Evolutionary conservation across 2,113 vertebrate species (phyloP).

Genomic region (Porphyrio hochstetteri): DNA sequence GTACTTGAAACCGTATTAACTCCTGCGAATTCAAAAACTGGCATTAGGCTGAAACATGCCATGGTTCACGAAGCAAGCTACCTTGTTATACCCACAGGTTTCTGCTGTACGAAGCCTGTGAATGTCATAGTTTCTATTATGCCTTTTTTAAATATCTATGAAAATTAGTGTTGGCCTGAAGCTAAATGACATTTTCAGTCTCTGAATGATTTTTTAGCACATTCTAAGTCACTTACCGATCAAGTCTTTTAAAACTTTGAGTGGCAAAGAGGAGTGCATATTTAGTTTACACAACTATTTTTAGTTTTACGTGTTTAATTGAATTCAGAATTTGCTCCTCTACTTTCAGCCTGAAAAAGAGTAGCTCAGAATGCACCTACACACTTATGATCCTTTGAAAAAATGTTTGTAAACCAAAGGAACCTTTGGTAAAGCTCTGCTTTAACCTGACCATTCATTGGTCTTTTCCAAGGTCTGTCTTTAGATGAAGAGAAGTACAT

Average conservation of each 20-base stretch:
- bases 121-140: background rate
- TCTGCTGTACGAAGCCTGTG: background rate
- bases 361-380: background rate
- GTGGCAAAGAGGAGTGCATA: background rate
- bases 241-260: background rate
- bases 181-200: background rate
- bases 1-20: background rate
- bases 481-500: background rate
- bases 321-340: background rate
- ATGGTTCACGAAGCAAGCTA: background rate
- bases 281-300: constrained; percentile 30
- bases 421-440: background rate
- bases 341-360: background rate
- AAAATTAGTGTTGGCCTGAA: background rate
- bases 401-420: background rate
- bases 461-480: background rate
- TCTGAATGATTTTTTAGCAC: background rate
- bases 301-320: background rate
- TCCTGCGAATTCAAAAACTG: background rate
- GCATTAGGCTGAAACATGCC: background rate
- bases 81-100: background rate
- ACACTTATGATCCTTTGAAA: background rate
- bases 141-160: background rate
- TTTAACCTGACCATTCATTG: background rate
- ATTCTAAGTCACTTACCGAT: background rate